Evolutionary conservation across 2,797 vertebrate species (phyloP), one percentile per base, ranked within the genome.

Genomic region (Tiaroga cobitis): DNA sequence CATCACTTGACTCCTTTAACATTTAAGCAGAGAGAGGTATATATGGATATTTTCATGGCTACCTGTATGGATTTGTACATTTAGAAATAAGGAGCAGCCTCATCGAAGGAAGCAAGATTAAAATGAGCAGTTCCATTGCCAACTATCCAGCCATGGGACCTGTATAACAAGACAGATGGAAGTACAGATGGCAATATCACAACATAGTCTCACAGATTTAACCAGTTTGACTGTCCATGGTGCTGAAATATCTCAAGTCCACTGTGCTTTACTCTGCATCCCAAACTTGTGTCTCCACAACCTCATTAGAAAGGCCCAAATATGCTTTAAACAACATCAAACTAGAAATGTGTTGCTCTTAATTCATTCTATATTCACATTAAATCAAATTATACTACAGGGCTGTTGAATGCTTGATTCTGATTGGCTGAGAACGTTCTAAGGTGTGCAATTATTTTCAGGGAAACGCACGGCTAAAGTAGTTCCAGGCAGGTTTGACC

Each of bases 11-110:
- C n/a, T n/a, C n/a, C n/a, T n/a, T n/a, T n/a, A n/a, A n/a, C n/a
- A n/a, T n/a, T n/a, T n/a, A n/a, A n/a, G 32, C 80, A 78, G 46
- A 67, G 32, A 37, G 29, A 78, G 73, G 61, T n/a, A n/a, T n/a
- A n/a, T 56, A 79, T 75, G 69, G 41, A 77, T 63, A 49, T 69
- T 72, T 85, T 82, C 39, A 90, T 69, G 80, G 74, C 74, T 82
- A 83, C 84, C 72, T 37, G 65, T 87, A 74, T 82, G 65, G 34
- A 85, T 67, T 83, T 88, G 65, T 24, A 68, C 49, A 41, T 18
- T 59, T 46, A 37, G 26, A 86, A 87, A 87, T 87, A 68, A 74
- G 18, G 37, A 63, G 73, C 49, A 65, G 32, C 56, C 54, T 81
- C 18, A 81, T 73, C 5, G 68, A 43, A 43, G 49, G 78, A 39